A percentile compares a stretch with the other conserved stretches of the same genome.
phyloP scores from a whole-genome alignment of 2,888 invertebrate genomes.

The Netelia inedita region DNA sequence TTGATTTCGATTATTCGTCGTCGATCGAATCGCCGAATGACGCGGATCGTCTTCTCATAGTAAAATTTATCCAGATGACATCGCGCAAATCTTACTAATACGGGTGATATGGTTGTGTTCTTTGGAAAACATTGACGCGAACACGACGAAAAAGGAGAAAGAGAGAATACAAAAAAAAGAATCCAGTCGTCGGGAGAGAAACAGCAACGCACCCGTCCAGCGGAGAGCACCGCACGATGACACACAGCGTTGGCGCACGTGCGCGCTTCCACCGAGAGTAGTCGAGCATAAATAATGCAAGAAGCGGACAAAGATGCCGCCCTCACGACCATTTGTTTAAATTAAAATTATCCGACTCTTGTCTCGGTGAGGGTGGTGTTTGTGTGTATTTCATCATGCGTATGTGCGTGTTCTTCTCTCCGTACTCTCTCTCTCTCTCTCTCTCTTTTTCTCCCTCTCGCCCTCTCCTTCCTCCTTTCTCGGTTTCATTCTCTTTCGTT shows the following conservation, averaged over 20 bases:
- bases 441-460: slow-evolving; percentile 65
- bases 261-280: slow-evolving; percentile 81
- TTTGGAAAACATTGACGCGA: slow-evolving; percentile 81
- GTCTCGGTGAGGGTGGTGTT: slow-evolving; percentile 53
- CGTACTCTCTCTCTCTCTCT: slow-evolving; percentile 59
- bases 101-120: slow-evolving; percentile 72
- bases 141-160: slow-evolving; percentile 65
- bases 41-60: background rate
- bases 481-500: slow-evolving; percentile 56
- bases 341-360: slow-evolving; percentile 83
- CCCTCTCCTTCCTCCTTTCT: slow-evolving; percentile 64
- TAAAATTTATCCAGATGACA: background rate
- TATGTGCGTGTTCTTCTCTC: slow-evolving; percentile 10
- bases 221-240: slow-evolving; percentile 78
- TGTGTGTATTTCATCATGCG: slow-evolving; percentile 44
- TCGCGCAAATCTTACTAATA: slow-evolving; percentile 3
- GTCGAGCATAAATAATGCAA: slow-evolving; percentile 84
- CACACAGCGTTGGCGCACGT: slow-evolving; percentile 83
- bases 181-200: slow-evolving; percentile 47
- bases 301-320: slow-evolving; percentile 85
- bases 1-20: background rate
- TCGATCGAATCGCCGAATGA: background rate
- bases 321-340: slow-evolving; percentile 85
- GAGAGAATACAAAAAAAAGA: slow-evolving; percentile 48
- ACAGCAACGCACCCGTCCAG: slow-evolving; percentile 78